Evolutionary conservation across 2,113 vertebrate species (phyloP), one percentile per base, ranked within the genome.

Genomic region (Lepisosteus osseus): DNA sequence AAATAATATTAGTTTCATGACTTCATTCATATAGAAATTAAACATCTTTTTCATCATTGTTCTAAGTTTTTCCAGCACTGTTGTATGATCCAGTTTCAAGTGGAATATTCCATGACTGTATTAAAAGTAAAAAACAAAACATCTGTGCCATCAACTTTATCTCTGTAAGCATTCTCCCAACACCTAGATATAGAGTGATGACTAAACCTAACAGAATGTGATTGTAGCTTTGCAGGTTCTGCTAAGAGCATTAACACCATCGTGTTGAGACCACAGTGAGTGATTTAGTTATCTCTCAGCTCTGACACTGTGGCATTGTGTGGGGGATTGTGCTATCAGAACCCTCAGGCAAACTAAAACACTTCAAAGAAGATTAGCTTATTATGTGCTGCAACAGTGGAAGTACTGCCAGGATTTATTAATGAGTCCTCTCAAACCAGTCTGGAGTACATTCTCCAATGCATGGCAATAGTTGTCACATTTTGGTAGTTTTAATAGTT

Each of bases 271-370:
- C 57, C 5, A 15, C 57, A 59, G 57, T 15, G n/a, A 15, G n/a
- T 59, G 57, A 59, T 14, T 59, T 6, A 59, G 57, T 59, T 59
- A 59, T 59, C 57, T 59, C 57, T 59, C 57, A 59, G 57, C 57
- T 59, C 13, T 59, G n/a, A 59, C 57, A 59, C 57, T 59, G 14
- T 59, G 12, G n/a, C 12, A 59, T 59, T 59, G 57, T 59, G 57
- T 59, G 57, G 57, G 57, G 57, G n/a, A 59, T 59, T 59, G 13
- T 59, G 14, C 13, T 59, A 59, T 14, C n/a, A 15, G 57, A 59
- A 59, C 57, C 57, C n/a, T 59, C n/a, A 59, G 57, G 57, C 57
- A n/a, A 59, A 59, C 12, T 59, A 15, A 59, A 59, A 15, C n/a
- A 59, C 57, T 59, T 59, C 57, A 59, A 59, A 59, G 57, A 59